Evolutionary conservation across 1,140 invertebrate genomes (phyloP).

Genomic region (Cheumatopsyche charites): DNA sequence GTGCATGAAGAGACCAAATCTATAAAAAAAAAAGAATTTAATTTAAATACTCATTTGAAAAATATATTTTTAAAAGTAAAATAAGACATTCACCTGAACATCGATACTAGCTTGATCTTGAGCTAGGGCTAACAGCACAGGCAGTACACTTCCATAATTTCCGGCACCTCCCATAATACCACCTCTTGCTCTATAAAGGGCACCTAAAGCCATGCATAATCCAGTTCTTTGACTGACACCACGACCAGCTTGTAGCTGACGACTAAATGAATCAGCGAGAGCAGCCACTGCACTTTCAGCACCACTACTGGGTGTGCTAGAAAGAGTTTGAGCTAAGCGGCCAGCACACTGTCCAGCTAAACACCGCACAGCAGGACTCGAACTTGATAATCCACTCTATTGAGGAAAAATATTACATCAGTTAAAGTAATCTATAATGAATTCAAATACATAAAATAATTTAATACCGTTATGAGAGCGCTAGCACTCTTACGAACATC

Average conservation of each 20-base stretch:
- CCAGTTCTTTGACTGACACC: conserved; percentile 66
- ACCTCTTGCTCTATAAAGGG: conserved; percentile 55
- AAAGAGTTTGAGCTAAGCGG: conserved; percentile 52
- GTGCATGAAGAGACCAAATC: conserved; percentile 95
- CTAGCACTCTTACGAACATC: conserved; percentile 88
- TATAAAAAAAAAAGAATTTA: conserved; percentile 54
- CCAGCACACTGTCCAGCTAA: conserved; percentile 84
- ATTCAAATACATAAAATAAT: conserved; percentile 39
- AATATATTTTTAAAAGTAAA: conserved; percentile 28
- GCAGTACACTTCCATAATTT: conserved; percentile 63
- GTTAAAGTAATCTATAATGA: conserved; percentile 14
- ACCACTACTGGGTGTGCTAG: conserved; percentile 51
- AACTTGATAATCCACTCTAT: conserved; percentile 79
- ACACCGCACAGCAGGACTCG: conserved; percentile 87
- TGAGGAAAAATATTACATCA: too few relatives aligned
- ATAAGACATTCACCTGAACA: conserved; percentile 73
- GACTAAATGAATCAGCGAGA: conserved; percentile 42
- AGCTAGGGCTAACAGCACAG: conserved; percentile 90
- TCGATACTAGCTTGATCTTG: conserved; percentile 90
- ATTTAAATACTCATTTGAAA: conserved; percentile 3
- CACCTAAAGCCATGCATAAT: conserved; percentile 83
- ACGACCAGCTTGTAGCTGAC: conserved; percentile 40
- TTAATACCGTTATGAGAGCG: conserved; percentile 78
- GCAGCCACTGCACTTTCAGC: conserved; percentile 48
- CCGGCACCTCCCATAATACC: conserved; percentile 50